Conservation (phyloP, 2,888 invertebrate genomes). For the Cheilosia impressa region DNA sequence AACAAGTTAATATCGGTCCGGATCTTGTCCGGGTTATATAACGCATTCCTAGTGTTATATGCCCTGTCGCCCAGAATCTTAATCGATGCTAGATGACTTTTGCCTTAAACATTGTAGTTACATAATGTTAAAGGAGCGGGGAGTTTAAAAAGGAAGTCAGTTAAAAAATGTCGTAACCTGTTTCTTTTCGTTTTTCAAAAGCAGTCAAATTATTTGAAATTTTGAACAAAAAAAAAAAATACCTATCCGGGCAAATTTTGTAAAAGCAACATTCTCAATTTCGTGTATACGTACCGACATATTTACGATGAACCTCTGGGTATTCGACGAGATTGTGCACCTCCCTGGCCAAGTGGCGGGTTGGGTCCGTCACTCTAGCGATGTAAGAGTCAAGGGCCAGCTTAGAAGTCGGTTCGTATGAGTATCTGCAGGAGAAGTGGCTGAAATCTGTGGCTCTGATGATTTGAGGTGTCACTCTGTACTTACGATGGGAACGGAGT, state of each 20-base stretch:
- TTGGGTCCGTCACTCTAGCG: constrained; percentile 87
- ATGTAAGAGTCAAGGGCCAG: constrained; percentile 88
- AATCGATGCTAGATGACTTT: constrained; percentile 92
- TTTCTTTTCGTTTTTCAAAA: constrained; percentile 29
- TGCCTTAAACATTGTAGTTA: constrained; percentile 85
- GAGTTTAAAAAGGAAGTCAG: constrained; percentile 61
- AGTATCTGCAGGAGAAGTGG: constrained; percentile 75
- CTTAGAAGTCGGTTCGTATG: constrained; percentile 83
- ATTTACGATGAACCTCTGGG: constrained; percentile 88
- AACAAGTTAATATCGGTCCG: constrained; percentile 93
- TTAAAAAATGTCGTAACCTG: constrained; percentile 28
- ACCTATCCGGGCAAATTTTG: constrained; percentile 21
- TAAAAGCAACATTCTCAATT: constrained; percentile 38
- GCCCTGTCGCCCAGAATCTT: constrained; percentile 92
- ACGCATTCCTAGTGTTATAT: constrained; percentile 90
- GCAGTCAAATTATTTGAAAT: constrained; percentile 33
- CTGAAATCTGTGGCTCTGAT: background rate
- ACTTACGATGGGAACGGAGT: constrained; percentile 83
- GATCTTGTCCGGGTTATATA: constrained; percentile 89
- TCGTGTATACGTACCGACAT: constrained; percentile 86
- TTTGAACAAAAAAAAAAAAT: constrained; percentile 18
- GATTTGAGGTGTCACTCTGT: background rate
- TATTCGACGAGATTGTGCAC: constrained; percentile 88
- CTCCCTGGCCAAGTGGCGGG: constrained; percentile 86
- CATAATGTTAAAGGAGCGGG: constrained; percentile 35